phyloP scores from a whole-genome alignment of 1,140 invertebrate genomes.

The Papilio xuthus region DNA sequence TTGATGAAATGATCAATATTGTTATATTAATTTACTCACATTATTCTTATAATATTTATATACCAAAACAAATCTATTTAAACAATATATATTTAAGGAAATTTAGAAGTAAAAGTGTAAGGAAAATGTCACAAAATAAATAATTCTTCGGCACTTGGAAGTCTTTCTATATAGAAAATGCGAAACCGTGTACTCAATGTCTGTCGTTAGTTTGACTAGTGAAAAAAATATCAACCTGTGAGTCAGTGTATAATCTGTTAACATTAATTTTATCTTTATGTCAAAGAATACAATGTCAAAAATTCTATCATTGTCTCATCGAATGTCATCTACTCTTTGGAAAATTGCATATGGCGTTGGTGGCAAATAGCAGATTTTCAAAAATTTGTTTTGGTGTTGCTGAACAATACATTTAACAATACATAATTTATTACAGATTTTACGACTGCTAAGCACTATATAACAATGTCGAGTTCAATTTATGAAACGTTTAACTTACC shows the following conservation, averaged over 20 bases:
- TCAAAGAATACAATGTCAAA: neutral
- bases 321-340: neutral
- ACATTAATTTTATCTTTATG: neutral
- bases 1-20: too few relatives aligned
- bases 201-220: too few relatives aligned
- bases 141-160: too few relatives aligned
- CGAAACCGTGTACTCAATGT: too few relatives aligned
- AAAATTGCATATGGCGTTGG: neutral
- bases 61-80: too few relatives aligned
- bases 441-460: neutral
- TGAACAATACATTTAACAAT: neutral
- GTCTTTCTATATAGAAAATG: too few relatives aligned
- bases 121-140: too few relatives aligned
- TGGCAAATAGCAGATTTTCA: constrained; percentile 7
- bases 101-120: too few relatives aligned
- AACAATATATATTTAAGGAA: too few relatives aligned
- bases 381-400: neutral
- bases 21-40: too few relatives aligned
- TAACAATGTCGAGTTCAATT: neutral
- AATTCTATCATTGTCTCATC: neutral
- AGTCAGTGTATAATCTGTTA: neutral
- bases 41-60: too few relatives aligned
- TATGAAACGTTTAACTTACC: neutral
- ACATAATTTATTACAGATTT: neutral
- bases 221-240: too few relatives aligned